Percentiles rank a stretch among this genome's conserved stretches.
Evolutionary conservation across 2,888 invertebrate species (phyloP).

Genomic region (Hofmannophila pseudospretella): DNA sequence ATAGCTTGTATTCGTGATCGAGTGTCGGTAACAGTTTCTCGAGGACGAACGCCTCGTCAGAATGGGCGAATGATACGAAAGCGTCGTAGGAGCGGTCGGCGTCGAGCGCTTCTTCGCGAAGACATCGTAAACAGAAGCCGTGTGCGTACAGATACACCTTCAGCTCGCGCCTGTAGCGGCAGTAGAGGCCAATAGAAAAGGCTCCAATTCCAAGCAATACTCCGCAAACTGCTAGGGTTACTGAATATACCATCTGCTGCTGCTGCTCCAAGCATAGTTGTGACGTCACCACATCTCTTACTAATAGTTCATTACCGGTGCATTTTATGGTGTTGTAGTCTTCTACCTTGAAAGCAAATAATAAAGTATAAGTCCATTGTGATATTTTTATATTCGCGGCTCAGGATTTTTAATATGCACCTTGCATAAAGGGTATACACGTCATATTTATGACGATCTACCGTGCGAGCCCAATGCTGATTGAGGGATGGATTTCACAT

Average conservation of each 20-base stretch:
- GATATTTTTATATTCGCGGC: background rate
- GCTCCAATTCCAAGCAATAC: slow-evolving; percentile 14
- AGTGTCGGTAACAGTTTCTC: slow-evolving; percentile 80
- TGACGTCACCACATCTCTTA: background rate
- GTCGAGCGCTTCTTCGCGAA: slow-evolving; percentile 19
- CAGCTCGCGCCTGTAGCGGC: slow-evolving; percentile 19
- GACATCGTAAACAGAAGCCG: slow-evolving; percentile 14
- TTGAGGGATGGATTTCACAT: background rate
- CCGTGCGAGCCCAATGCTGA: too few relatives aligned
- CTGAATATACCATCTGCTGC: background rate
- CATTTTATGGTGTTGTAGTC: background rate
- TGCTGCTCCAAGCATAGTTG: background rate
- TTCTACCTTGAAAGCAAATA: background rate
- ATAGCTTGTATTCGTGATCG: slow-evolving; percentile 75
- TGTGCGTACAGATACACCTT: slow-evolving; percentile 21
- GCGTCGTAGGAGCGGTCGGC: slow-evolving; percentile 80
- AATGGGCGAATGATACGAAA: slow-evolving; percentile 87
- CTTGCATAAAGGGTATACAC: too few relatives aligned
- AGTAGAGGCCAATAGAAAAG: slow-evolving; percentile 5
- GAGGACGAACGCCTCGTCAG: slow-evolving; percentile 84
- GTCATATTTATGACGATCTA: too few relatives aligned
- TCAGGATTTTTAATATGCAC: background rate
- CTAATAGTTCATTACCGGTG: background rate
- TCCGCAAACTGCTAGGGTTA: background rate
- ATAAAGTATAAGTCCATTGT: background rate